Conservation (phyloP, 35 echinoderm and acorn worm genomes). For the Heliocidaris erythrogramma region DNA sequence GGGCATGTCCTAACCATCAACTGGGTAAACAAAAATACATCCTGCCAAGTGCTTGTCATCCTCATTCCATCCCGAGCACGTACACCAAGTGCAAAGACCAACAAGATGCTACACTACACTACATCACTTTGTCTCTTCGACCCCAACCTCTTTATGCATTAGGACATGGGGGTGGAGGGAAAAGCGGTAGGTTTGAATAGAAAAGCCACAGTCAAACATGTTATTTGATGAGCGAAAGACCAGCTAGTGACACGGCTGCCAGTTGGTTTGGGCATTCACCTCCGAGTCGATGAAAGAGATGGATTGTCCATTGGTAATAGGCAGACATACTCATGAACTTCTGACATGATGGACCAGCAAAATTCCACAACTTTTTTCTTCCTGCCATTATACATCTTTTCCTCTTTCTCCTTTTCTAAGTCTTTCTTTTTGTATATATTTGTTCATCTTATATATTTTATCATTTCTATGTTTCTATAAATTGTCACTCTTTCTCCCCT, state of each 20-base stretch:
- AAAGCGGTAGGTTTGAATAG: neutral
- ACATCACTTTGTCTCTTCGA: conserved; percentile 9
- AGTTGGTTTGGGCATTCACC: conserved; percentile 15
- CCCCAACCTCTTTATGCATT: neutral
- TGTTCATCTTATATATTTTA: neutral
- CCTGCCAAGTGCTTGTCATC: conserved; percentile 7
- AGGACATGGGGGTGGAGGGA: neutral
- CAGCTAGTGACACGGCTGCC: conserved; percentile 4
- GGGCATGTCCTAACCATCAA: neutral
- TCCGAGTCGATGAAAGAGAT: neutral
- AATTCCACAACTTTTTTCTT: neutral
- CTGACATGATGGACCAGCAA: neutral
- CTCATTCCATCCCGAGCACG: neutral
- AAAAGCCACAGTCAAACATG: conserved; percentile 16
- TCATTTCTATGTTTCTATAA: neutral
- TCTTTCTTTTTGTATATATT: neutral
- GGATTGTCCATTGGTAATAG: neutral
- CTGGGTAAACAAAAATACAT: conserved; percentile 1
- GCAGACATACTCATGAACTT: conserved; percentile 16
- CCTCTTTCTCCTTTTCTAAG: neutral
- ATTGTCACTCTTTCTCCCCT: neutral
- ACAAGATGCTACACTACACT: neutral
- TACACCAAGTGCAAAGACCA: neutral
- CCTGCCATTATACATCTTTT: neutral
- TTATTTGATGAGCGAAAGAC: conserved; percentile 17